Evolutionary conservation across 1,140 invertebrate species (phyloP).

Genomic region (Plectus sambesii): DNA sequence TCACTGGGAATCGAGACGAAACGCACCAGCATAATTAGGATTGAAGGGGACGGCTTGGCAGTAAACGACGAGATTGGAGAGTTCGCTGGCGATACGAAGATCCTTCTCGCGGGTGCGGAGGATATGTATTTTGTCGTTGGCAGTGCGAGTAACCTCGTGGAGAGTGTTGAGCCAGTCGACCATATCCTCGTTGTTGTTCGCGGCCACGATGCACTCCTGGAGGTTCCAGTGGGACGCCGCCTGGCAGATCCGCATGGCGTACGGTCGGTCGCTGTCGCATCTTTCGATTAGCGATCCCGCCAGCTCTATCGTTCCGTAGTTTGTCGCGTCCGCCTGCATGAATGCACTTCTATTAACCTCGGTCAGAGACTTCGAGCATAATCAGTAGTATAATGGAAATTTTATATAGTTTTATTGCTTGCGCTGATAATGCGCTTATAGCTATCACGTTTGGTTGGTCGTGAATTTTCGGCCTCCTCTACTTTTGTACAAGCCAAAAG

Average conservation of each 20-base stretch:
- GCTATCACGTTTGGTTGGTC: too few species aligned
- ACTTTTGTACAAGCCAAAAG: too few species aligned
- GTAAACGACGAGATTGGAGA: constrained; percentile 41
- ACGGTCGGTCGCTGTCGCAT: constrained; percentile 13
- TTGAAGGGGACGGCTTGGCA: constrained; percentile 44
- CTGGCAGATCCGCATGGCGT: constrained; percentile 27
- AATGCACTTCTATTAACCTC: too few species aligned
- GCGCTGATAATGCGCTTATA: too few species aligned
- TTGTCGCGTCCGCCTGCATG: constrained; percentile 24
- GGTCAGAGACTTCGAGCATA: too few species aligned
- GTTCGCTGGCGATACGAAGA: constrained; percentile 35
- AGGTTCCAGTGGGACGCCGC: constrained; percentile 30
- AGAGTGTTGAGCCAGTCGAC: constrained; percentile 36
- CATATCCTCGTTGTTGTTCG: constrained; percentile 31
- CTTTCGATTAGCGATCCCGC: constrained; percentile 31
- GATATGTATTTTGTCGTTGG: constrained; percentile 31
- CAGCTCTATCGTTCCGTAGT: constrained; percentile 40
- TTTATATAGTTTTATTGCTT: too few species aligned
- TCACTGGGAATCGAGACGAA: not conserved
- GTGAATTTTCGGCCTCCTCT: too few species aligned
- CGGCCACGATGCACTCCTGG: constrained; percentile 33
- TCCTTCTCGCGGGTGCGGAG: constrained; percentile 39
- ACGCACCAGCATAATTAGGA: constrained; percentile 37
- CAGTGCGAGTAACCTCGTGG: constrained; percentile 21
- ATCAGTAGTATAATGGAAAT: too few species aligned